These are phyloP conservation scores for Percopsis omiscomaycus DNA, from an alignment of 2,797 vertebrate genomes.

Conservation along the genomic window DNA sequence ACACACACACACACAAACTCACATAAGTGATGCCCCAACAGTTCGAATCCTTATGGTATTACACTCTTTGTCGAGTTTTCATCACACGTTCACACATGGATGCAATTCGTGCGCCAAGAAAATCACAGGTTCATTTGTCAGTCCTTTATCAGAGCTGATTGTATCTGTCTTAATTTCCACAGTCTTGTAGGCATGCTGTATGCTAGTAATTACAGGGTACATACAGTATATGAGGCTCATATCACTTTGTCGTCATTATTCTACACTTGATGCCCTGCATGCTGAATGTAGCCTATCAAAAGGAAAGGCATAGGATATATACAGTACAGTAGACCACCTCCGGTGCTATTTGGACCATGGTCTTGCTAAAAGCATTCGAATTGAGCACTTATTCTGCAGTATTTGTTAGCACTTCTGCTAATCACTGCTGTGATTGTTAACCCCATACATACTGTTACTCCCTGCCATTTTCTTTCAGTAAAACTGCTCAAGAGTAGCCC, in stretches of 20 bases:
- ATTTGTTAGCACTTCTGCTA: no score
- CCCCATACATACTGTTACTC: no score
- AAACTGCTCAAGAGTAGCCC: no score
- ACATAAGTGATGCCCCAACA: conserved; percentile 28
- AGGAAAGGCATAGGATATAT: neutral
- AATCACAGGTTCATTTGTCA: conserved; percentile 32
- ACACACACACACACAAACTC: conserved; percentile 14
- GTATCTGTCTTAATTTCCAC: conserved; percentile 16
- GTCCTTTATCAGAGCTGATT: conserved; percentile 7
- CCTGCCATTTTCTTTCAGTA: no score
- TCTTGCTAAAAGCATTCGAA: no score
- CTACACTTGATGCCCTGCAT: conserved; percentile 33
- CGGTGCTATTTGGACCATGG: no score
- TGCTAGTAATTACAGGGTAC: conserved; percentile 17
- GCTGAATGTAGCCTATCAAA: conserved; percentile 16
- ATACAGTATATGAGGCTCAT: no score
- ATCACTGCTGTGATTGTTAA: no score
- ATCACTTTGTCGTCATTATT: conserved; percentile 37
- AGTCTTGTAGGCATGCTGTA: conserved; percentile 30
- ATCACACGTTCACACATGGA: conserved; percentile 43
- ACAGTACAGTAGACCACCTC: no score
- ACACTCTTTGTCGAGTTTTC: conserved; percentile 44
- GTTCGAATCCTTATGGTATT: conserved; percentile 46
- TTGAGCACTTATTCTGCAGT: no score
- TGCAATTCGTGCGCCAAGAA: conserved; percentile 11